Percentiles rank a stretch among this genome's conserved stretches.
phyloP scores from a whole-genome alignment of 92 coral and sea anemone genomes.

The Ricordea florida region DNA sequence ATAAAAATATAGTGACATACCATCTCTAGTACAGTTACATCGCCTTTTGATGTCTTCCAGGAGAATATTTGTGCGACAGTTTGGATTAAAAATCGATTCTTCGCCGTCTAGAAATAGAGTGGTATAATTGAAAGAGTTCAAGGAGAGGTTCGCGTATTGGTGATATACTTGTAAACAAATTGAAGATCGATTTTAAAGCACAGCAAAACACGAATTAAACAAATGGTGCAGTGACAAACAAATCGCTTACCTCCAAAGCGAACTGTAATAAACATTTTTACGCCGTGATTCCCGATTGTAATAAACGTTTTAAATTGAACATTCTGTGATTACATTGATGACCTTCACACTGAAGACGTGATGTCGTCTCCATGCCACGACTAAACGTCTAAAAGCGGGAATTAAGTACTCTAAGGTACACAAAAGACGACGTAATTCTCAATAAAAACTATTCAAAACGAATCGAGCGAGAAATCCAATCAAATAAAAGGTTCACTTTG shows the following conservation, averaged over 20 bases:
- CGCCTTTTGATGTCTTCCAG: conserved; percentile 84
- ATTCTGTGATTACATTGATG: too few relatives aligned
- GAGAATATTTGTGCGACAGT: conserved; percentile 83
- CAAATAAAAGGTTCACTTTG: background rate
- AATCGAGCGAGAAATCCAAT: conserved; percentile 14
- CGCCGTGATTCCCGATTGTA: too few relatives aligned
- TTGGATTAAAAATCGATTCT: conserved; percentile 84
- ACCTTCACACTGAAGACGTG: too few relatives aligned
- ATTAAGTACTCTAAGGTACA: background rate
- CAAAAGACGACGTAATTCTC: background rate
- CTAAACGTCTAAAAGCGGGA: too few relatives aligned
- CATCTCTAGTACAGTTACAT: conserved; percentile 87
- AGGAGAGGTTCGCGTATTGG: too few relatives aligned
- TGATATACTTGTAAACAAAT: too few relatives aligned
- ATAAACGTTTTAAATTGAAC: too few relatives aligned
- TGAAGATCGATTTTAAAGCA: background rate
- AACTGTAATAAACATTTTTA: conserved; percentile 67
- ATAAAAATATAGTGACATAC: too few relatives aligned
- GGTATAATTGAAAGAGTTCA: too few relatives aligned
- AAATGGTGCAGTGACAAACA: too few relatives aligned
- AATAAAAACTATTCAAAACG: conserved; percentile 4
- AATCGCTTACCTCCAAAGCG: conserved; percentile 62
- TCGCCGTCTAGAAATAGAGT: conserved; percentile 73
- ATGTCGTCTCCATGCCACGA: too few relatives aligned
- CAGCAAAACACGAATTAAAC: background rate